Evolutionary conservation across 2,888 invertebrate genomes (phyloP).

Genomic region (Leistus spinibarbis): DNA sequence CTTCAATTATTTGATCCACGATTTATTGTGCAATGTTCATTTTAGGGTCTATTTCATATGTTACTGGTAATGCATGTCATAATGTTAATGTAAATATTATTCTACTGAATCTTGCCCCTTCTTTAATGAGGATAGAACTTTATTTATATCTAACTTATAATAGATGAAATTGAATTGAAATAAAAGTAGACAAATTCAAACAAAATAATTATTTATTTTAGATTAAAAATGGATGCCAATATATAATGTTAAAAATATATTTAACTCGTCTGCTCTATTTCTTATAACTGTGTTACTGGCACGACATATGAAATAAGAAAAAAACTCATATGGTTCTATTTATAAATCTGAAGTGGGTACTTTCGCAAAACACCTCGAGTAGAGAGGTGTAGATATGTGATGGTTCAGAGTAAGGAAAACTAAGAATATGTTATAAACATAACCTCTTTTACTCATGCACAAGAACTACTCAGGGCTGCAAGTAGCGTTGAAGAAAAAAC

Average conservation of each 20-base stretch:
- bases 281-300: background rate
- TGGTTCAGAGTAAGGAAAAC: background rate
- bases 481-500: background rate
- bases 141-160: too few species aligned
- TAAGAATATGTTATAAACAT: background rate
- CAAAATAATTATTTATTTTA: background rate
- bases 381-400: conserved; percentile 13
- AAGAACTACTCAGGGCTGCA: conserved; percentile 2
- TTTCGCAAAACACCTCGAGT: background rate
- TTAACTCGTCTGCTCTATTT: background rate
- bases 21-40: too few species aligned
- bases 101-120: too few species aligned
- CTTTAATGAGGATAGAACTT: too few species aligned
- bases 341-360: background rate
- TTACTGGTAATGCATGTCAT: too few species aligned
- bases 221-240: background rate
- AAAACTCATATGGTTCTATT: background rate
- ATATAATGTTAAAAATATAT: background rate
- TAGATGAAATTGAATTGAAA: too few species aligned
- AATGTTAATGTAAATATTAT: too few species aligned
- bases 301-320: background rate
- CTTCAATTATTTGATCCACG: too few species aligned
- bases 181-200: background rate
- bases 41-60: too few species aligned
- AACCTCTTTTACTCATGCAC: conserved; percentile 13